Evolutionary conservation across 2,113 vertebrate genomes (phyloP).

Genomic region (Mormoops blainvillei): DNA sequence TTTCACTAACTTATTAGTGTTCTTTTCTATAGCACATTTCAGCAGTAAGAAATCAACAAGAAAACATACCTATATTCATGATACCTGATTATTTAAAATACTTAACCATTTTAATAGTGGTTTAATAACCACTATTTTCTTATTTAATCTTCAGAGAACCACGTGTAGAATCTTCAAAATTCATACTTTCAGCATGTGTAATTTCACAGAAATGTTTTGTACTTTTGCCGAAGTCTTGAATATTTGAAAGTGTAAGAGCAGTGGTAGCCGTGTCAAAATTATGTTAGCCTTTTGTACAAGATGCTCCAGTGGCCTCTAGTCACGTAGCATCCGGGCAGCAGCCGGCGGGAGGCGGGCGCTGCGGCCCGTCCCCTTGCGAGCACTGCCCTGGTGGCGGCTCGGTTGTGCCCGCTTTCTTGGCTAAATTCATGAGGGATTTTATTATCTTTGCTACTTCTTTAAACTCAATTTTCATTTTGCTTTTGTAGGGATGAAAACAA

Average conservation of each 20-base stretch:
- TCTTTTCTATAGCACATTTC: not conserved
- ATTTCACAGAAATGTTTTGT: not conserved
- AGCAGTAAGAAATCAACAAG: not conserved
- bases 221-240: not conserved
- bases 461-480: not conserved
- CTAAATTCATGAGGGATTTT: not conserved
- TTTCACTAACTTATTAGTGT: not conserved
- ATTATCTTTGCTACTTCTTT: not conserved
- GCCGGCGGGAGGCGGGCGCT: not conserved
- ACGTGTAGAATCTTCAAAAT: not conserved
- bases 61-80: not conserved
- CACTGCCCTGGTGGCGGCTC: rapidly evolving
- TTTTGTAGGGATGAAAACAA: not conserved
- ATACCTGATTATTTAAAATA: not conserved
- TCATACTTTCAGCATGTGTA: not conserved
- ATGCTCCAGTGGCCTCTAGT: too few species aligned
- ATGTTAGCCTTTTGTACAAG: not conserved
- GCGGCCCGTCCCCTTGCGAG: too few species aligned
- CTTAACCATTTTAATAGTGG: too few species aligned
- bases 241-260: not conserved
- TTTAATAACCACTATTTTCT: too few species aligned
- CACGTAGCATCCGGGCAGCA: rapidly evolving
- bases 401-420: not conserved
- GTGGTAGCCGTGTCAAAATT: rapidly evolving
- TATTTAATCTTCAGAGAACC: not conserved